A percentile compares a stretch with the other conserved stretches of the same genome.
Evolutionary conservation across 2,113 vertebrate species (phyloP).

Genomic region (Orycteropus afer): DNA sequence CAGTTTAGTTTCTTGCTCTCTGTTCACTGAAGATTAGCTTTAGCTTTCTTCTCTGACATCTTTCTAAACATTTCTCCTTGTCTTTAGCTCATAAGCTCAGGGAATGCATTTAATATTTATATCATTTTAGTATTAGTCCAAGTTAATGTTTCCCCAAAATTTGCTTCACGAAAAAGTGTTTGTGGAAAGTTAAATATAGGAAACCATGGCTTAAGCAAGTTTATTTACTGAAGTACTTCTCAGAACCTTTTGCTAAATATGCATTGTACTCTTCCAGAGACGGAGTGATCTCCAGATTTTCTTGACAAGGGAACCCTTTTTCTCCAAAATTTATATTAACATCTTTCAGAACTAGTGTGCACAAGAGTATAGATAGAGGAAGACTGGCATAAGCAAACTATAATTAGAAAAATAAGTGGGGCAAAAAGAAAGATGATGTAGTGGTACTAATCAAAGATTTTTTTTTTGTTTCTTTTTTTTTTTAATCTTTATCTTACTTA

Average conservation of each 20-base stretch:
- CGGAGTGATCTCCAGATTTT: neutral
- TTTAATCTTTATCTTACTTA: too few relatives aligned
- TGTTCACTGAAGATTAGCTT: neutral
- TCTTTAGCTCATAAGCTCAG: conserved; percentile 1
- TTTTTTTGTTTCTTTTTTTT: too few relatives aligned
- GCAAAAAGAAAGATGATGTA: neutral
- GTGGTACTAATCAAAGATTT: too few relatives aligned
- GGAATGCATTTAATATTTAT: neutral
- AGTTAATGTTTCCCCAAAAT: conserved; percentile 32
- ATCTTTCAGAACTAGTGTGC: neutral
- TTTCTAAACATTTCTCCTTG: conserved; percentile 10
- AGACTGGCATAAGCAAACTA: neutral
- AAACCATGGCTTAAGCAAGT: neutral
- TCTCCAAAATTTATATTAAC: neutral
- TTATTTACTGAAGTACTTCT: conserved; percentile 35
- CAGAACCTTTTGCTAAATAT: neutral
- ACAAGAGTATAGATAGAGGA: neutral
- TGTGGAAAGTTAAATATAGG: neutral
- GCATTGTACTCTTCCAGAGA: neutral
- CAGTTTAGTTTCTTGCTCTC: conserved; percentile 16
- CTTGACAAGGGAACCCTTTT: neutral
- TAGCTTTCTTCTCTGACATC: neutral
- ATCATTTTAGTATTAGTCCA: neutral
- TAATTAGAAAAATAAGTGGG: neutral
- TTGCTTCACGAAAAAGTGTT: conserved; percentile 2